Evolutionary conservation across 2,888 invertebrate genomes (phyloP).

Genomic region (Spisula subtruncata): DNA sequence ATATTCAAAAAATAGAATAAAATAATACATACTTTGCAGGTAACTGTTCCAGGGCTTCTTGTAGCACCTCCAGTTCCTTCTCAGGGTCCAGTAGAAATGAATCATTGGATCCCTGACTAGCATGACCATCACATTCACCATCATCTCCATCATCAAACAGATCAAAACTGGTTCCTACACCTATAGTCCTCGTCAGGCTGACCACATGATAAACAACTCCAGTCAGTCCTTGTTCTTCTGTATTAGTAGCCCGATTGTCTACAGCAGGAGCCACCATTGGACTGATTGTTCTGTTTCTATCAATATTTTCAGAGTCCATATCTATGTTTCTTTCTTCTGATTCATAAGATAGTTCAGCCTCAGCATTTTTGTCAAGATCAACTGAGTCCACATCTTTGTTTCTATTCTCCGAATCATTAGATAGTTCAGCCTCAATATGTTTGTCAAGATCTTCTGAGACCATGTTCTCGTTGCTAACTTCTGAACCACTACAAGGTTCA

Average conservation of each 20-base stretch:
- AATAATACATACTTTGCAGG: slow-evolving; percentile 64
- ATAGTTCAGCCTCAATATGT: background rate
- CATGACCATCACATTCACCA: slow-evolving; percentile 57
- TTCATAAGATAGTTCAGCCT: background rate
- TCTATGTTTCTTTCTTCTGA: background rate
- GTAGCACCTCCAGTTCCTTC: slow-evolving; percentile 75
- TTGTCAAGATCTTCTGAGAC: background rate
- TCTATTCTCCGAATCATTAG: background rate
- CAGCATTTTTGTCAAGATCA: background rate
- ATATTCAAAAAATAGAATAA: background rate
- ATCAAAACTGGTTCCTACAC: slow-evolving; percentile 69
- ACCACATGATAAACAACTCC: background rate
- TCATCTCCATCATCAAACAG: slow-evolving; percentile 45
- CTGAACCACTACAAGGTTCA: background rate
- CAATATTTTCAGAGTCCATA: background rate
- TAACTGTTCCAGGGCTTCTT: slow-evolving; percentile 77
- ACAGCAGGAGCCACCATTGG: background rate
- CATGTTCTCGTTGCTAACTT: background rate
- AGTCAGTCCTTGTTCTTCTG: background rate
- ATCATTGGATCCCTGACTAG: slow-evolving; percentile 75
- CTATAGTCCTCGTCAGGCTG: slow-evolving; percentile 45
- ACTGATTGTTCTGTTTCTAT: background rate
- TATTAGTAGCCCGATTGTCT: background rate
- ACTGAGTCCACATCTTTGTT: background rate
- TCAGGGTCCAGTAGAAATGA: slow-evolving; percentile 73